Percentiles rank a stretch among this genome's conserved stretches.
phyloP scores from a whole-genome alignment of 2,888 invertebrate genomes.

The Nebria salina region DNA sequence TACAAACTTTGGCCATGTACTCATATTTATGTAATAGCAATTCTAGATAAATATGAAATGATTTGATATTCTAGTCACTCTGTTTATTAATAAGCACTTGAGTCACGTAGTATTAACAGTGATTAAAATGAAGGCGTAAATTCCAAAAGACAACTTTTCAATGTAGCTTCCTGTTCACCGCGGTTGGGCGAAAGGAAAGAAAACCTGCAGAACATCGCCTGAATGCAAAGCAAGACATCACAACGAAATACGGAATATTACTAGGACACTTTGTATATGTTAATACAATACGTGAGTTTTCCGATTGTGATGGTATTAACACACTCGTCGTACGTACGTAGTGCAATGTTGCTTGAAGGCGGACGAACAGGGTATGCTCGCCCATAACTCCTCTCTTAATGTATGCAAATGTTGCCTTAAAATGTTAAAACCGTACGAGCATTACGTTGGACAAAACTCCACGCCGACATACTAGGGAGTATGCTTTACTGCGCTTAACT shows the following conservation, averaged over 20 bases:
- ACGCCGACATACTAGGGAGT: background rate
- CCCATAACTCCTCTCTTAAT: constrained; percentile 42
- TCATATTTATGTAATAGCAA: too few species aligned
- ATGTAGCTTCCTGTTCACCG: too few species aligned
- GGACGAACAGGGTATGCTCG: constrained; percentile 28
- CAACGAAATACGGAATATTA: constrained; percentile 11
- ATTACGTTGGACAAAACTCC: constrained; percentile 28
- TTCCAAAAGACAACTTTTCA: too few species aligned
- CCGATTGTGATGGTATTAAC: constrained; percentile 43
- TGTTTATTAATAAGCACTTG: too few species aligned
- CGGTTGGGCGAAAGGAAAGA: too few species aligned
- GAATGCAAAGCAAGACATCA: background rate
- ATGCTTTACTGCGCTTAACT: constrained; percentile 19
- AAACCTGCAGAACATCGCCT: background rate
- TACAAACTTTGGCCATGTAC: too few species aligned
- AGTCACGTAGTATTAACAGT: too few species aligned
- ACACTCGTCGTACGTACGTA: background rate
- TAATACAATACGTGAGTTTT: constrained; percentile 46
- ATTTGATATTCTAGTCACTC: too few species aligned
- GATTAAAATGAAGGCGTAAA: too few species aligned
- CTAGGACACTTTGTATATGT: constrained; percentile 27
- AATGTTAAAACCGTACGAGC: constrained; percentile 38
- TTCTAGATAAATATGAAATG: too few species aligned
- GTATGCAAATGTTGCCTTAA: constrained; percentile 44
- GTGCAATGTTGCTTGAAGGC: constrained; percentile 16